A percentile compares a stretch with the other conserved stretches of the same genome.
Conservation (phyloP, 2,113 vertebrate species). For the Pleuronectes platessa region DNA sequence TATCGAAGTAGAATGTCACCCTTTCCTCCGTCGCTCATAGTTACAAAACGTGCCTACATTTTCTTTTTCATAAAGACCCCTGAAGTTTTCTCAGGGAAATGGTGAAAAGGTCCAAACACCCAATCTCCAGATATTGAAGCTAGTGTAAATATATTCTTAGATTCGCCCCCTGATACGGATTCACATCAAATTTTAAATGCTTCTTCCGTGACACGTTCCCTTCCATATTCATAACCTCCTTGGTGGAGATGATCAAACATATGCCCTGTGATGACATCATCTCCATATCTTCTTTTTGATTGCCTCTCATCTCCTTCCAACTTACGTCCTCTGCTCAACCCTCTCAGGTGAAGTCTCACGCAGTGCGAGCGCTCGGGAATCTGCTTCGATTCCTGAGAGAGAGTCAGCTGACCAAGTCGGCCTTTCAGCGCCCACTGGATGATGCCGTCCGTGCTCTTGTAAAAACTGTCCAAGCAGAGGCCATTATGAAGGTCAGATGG, state of each 20-base stretch:
- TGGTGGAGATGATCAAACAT: background rate
- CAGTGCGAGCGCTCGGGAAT: slow-evolving; percentile 94
- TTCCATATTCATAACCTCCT: too few relatives aligned
- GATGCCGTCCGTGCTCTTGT: slow-evolving; percentile 90
- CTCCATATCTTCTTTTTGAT: background rate
- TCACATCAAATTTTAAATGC: too few relatives aligned
- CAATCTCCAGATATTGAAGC: background rate
- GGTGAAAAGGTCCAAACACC: too few relatives aligned
- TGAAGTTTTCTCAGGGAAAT: too few relatives aligned
- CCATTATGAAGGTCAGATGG: slow-evolving; percentile 98
- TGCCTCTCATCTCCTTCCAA: background rate
- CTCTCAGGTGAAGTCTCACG: slow-evolving; percentile 92
- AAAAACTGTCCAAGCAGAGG: slow-evolving; percentile 88
- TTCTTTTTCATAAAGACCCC: too few relatives aligned
- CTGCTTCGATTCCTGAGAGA: slow-evolving; percentile 93
- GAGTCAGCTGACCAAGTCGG: slow-evolving; percentile 86
- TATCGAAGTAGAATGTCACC: background rate
- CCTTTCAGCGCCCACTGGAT: slow-evolving; percentile 87
- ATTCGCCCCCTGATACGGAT: too few relatives aligned
- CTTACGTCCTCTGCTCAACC: background rate
- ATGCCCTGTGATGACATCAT: background rate
- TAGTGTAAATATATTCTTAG: too few relatives aligned
- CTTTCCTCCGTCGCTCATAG: background rate
- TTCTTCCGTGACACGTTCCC: too few relatives aligned
- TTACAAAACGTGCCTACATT: background rate